Percentiles rank a stretch among this genome's conserved stretches.
These are phyloP conservation scores for Podarcis raffonei DNA, from an alignment of 2,113 vertebrate species.

Conservation along the genomic window DNA sequence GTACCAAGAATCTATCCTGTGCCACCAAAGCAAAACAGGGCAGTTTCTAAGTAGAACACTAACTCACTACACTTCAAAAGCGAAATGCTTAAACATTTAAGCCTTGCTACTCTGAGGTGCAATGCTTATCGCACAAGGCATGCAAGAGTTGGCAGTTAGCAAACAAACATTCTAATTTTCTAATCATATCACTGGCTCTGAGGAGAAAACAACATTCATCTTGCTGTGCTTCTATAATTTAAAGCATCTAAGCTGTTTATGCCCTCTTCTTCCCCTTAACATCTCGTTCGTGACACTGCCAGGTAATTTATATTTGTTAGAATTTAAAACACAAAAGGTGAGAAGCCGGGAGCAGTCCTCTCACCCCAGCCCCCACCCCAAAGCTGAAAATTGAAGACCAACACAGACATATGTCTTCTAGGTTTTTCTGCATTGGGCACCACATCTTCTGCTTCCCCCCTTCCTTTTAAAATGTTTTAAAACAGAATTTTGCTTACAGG, in stretches of 20 bases:
- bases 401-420: background rate
- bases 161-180: background rate
- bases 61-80: background rate
- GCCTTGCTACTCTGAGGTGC: background rate
- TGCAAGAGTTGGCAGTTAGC: background rate
- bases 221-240: constrained; percentile 1
- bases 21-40: background rate
- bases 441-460: no score
- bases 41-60: background rate
- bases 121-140: background rate
- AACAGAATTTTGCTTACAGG: no score
- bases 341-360: no score
- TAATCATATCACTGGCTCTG: background rate
- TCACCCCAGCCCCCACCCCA: no score
- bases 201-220: background rate
- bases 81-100: background rate
- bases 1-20: background rate
- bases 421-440: no score
- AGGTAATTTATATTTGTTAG: constrained; percentile 12
- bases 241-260: background rate
- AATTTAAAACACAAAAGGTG: background rate
- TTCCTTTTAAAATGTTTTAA: no score
- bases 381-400: background rate
- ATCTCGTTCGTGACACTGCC: background rate
- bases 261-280: background rate